Evolutionary conservation across 2,888 invertebrate species (phyloP).

Genomic region (Epistrophe grossulariae): DNA sequence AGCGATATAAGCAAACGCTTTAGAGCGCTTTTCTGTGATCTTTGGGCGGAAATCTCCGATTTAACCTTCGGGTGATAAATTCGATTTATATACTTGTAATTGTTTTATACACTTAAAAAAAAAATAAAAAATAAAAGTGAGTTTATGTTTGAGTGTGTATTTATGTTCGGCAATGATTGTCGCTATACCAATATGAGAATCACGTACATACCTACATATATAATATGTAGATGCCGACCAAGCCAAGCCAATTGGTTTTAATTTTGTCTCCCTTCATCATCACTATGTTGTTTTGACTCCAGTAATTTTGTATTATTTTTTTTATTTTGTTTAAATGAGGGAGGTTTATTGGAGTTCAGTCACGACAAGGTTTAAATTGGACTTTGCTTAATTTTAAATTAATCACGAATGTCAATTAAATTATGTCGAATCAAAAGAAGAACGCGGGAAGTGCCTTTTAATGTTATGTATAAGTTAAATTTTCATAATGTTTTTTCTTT

Average conservation of each 20-base stretch:
- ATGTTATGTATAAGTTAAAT: not conserved
- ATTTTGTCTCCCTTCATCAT: conserved; percentile 33
- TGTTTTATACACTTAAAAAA: conserved; percentile 48
- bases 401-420: conserved; percentile 63
- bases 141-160: not conserved
- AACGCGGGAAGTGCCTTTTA: not conserved
- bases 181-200: conserved; percentile 57
- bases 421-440: conserved; percentile 11
- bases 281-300: not conserved
- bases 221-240: not conserved
- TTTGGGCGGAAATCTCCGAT: conserved; percentile 72
- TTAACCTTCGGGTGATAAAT: conserved; percentile 69
- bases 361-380: conserved; percentile 67
- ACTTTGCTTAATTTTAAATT: conserved; percentile 59
- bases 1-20: conserved; percentile 24
- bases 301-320: not conserved
- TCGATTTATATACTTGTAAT: conserved; percentile 68
- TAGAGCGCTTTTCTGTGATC: conserved; percentile 62
- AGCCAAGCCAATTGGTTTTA: conserved; percentile 51
- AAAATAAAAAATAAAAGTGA: not conserved
- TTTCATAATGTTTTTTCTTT: not conserved
- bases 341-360: conserved; percentile 66
- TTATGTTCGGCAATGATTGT: conserved; percentile 25
- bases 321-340: conserved; percentile 25
- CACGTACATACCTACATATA: conserved; percentile 50